Base-by-base conservation (phyloP, 2,888 invertebrate species). In the Philereme vetulata region DNA sequence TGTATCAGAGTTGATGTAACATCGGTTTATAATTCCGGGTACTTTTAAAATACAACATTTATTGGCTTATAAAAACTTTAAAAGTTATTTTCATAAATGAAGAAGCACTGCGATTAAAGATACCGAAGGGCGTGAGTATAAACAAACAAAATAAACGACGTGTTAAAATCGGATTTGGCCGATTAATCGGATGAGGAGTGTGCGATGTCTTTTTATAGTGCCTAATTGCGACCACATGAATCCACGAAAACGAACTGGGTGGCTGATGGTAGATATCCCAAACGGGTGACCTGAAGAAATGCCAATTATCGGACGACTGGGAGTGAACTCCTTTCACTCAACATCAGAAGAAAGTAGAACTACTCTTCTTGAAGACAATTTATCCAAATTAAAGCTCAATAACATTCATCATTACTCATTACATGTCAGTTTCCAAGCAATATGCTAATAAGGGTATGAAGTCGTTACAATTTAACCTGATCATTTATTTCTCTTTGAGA, bases 221-320 rank as follows among this genome's bases (percentile, higher is more conserved):
- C 84, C 88, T 90, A 89, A 90, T 90, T 90, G 86, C 86, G 85
- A 85, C 86, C 86, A 86, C 87, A 85, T 84, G 83, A 83, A 84
- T 80, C 76, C 75, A 71, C 78, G 66, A 71, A 71, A 77, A 75
- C 88, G 74, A 77, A 79, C 72, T 87, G 88, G 89, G 88, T 88
- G 90, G 88, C 79, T 57, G 54, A 62, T 56, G 40, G 11, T 21
- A 55, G 82, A 84, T 86, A 85, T 75, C 51, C 47, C 38, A 66
- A 70, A 57, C 64, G 57, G 66, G 73, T 75, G 77, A 72, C 73
- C 67, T 72, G 64, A 46, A 11, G 50, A 51, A 36, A 48, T 8
- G 35, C 45, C 40, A 50, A 54, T 54, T 36, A 54, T 46, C n/a
- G 59, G 54, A 53, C 58, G 53, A 40, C 8, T 9, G 44, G 4